Conservation (phyloP, 2,888 invertebrate genomes). For the Phymatocera aterrima region DNA sequence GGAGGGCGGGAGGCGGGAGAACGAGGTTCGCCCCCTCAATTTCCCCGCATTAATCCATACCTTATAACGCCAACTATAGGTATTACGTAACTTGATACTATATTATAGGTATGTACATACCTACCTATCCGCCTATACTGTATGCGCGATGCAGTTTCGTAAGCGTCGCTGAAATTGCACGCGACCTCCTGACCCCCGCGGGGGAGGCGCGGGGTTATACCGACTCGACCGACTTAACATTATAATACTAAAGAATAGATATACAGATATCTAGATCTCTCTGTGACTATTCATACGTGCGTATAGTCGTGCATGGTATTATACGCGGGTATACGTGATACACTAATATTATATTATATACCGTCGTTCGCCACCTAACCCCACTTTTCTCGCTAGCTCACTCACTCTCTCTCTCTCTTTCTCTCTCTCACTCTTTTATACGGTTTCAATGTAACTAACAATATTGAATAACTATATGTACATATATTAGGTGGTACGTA, state of each 20-base stretch:
- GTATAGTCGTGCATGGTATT: no score
- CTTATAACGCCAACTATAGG: no score
- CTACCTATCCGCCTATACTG: background rate
- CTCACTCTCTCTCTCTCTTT: background rate
- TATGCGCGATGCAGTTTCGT: conserved; percentile 16
- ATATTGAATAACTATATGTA: conserved; percentile 5
- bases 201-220: background rate
- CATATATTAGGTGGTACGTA: background rate
- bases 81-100: background rate
- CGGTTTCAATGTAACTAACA: conserved; percentile 15
- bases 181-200: conserved; percentile 26
- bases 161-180: conserved; percentile 34
- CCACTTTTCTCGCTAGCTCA: background rate
- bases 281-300: no score
- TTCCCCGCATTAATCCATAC: no score
- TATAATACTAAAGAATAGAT: background rate
- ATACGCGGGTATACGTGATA: no score
- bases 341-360: no score
- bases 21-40: no score
- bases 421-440: background rate
- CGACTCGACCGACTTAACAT: conserved; percentile 1
- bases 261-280: no score
- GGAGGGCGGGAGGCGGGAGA: no score
- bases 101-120: no score
- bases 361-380: background rate